A percentile compares a stretch with the other conserved stretches of the same genome.
Conservation (phyloP, 1,140 invertebrate species). For the Conus ventricosus region DNA sequence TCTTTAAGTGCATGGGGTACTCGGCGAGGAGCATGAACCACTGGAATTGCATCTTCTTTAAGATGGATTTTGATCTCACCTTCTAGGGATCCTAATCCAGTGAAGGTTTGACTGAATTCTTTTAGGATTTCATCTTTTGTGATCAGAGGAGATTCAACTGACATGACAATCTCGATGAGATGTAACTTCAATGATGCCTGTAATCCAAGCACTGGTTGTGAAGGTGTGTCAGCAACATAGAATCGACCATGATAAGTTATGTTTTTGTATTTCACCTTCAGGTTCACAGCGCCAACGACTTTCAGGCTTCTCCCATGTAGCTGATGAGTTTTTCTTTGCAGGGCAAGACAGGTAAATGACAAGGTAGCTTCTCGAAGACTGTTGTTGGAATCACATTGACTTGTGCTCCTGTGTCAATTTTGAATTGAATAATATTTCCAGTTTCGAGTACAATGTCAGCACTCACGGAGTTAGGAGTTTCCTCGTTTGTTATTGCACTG, state of each 20-base stretch:
- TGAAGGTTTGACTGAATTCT: constrained; percentile 43
- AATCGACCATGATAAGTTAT: background rate
- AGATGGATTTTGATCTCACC: constrained; percentile 30
- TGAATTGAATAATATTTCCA: constrained; percentile 5
- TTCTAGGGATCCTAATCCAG: constrained; percentile 41
- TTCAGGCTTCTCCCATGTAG: background rate
- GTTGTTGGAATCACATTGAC: constrained; percentile 34
- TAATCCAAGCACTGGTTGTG: constrained; percentile 5
- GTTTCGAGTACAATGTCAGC: too few relatives aligned
- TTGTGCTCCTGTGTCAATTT: constrained; percentile 37
- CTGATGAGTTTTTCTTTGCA: background rate
- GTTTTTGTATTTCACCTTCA: constrained; percentile 6
- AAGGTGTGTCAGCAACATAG: background rate
- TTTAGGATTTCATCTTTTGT: constrained; percentile 31
- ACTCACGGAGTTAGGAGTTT: too few relatives aligned
- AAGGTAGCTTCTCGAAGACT: constrained; percentile 39
- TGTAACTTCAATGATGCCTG: constrained; percentile 10
- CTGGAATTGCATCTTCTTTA: constrained; percentile 35
- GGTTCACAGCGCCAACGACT: background rate
- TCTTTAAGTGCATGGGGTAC: constrained; percentile 44
- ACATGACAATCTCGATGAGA: constrained; percentile 22
- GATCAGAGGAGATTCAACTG: background rate
- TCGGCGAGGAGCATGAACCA: background rate
- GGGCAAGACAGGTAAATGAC: constrained; percentile 32
- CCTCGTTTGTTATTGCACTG: constrained; percentile 44